A percentile compares a stretch with the other conserved stretches of the same genome.
Evolutionary conservation across 2,113 vertebrate species (phyloP).

Genomic region (Daphoenositta chrysoptera): DNA sequence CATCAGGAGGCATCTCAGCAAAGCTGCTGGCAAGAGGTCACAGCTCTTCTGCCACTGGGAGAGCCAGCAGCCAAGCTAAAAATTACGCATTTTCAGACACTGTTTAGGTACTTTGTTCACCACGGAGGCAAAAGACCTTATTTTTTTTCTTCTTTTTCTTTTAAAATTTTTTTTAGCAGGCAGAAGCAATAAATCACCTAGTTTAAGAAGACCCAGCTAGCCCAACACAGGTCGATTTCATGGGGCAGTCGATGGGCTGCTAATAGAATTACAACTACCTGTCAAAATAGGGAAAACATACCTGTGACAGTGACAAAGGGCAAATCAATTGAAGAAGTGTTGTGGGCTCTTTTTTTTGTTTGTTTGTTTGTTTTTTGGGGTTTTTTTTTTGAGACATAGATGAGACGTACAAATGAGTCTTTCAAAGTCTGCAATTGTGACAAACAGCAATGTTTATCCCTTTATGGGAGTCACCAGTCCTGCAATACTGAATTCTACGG

Average conservation of each 20-base stretch:
- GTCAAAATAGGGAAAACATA: slow-evolving; percentile 82
- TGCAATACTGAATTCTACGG: neutral
- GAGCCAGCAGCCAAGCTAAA: slow-evolving; percentile 56
- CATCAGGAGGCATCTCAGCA: slow-evolving; percentile 74
- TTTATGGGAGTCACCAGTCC: neutral
- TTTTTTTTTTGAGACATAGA: neutral
- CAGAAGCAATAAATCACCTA: slow-evolving; percentile 82
- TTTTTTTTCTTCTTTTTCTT: neutral
- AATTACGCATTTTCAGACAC: slow-evolving; percentile 73
- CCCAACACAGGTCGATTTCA: slow-evolving; percentile 74
- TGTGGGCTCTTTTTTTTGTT: neutral
- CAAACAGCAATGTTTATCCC: slow-evolving; percentile 12
- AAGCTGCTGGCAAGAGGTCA: slow-evolving; percentile 77
- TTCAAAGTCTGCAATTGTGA: slow-evolving; percentile 12
- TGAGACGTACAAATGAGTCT: slow-evolving; percentile 38
- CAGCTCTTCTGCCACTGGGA: slow-evolving; percentile 57
- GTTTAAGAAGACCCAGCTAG: slow-evolving; percentile 77
- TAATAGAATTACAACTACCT: slow-evolving; percentile 86
- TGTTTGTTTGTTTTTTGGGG: neutral
- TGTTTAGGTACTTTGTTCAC: slow-evolving; percentile 60
- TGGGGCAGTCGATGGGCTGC: slow-evolving; percentile 74
- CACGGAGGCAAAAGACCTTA: slow-evolving; percentile 9
- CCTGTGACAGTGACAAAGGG: slow-evolving; percentile 78
- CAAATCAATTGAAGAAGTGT: slow-evolving; percentile 76
- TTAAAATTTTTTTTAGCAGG: slow-evolving; percentile 49